phyloP scores from a whole-genome alignment of 2,797 vertebrate genomes.

The Tympanoctomys barrerae region DNA sequence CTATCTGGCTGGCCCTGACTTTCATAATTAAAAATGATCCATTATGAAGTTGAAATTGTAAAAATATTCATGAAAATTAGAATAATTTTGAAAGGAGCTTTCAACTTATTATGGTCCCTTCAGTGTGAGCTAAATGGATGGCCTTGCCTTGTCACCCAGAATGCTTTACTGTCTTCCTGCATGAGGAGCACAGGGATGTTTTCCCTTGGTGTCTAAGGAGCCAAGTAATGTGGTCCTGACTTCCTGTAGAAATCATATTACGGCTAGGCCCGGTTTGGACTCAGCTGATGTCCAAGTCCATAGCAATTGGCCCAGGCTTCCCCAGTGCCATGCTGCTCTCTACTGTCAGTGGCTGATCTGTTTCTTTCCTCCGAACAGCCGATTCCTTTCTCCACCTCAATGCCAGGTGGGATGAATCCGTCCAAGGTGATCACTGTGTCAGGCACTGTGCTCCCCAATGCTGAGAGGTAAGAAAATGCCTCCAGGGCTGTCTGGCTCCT shows the following conservation, averaged over 20 bases:
- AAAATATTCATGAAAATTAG: neutral
- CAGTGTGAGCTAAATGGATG: fast-evolving
- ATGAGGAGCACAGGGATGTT: neutral
- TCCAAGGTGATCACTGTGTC: constrained; percentile 73
- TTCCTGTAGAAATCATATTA: neutral
- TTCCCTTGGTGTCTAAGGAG: neutral
- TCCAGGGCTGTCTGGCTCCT: too few relatives aligned
- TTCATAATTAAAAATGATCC: too few relatives aligned
- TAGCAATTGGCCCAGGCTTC: neutral
- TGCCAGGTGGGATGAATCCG: constrained; percentile 77
- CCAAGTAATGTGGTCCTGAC: too few relatives aligned
- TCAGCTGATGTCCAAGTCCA: neutral
- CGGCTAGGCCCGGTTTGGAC: neutral
- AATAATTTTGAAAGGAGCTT: neutral
- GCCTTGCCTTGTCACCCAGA: too few relatives aligned
- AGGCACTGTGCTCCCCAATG: too few relatives aligned
- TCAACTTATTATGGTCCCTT: neutral
- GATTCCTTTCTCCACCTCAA: constrained; percentile 71
- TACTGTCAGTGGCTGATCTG: neutral
- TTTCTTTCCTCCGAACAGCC: constrained; percentile 28
- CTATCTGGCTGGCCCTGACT: too few relatives aligned
- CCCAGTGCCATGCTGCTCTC: neutral
- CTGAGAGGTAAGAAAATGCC: too few relatives aligned
- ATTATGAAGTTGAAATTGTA: too few relatives aligned
- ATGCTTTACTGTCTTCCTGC: neutral